Evolutionary conservation across 2,888 invertebrate species (phyloP).

Genomic region (Eristalinus sepulchralis): DNA sequence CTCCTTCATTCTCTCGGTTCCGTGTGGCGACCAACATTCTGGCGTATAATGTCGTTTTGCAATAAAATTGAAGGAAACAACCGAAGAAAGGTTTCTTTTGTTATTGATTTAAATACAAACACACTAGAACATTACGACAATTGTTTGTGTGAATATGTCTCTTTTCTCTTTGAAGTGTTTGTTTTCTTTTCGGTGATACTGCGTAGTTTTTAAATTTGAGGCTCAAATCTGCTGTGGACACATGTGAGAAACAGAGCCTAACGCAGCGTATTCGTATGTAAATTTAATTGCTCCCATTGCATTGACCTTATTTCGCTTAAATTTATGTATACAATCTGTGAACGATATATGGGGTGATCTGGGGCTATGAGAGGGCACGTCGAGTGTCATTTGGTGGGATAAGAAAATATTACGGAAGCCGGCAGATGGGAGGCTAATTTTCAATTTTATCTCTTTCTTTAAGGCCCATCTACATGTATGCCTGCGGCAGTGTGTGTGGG

Average conservation of each 20-base stretch:
- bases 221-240: slow-evolving; percentile 1
- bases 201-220: slow-evolving; percentile 39
- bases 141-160: slow-evolving; percentile 8
- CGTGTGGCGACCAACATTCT: slow-evolving; percentile 68
- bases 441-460: neutral
- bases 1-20: neutral
- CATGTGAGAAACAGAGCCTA: slow-evolving; percentile 13
- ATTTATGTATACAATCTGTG: slow-evolving; percentile 6
- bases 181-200: slow-evolving; percentile 21
- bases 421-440: neutral
- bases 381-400: neutral
- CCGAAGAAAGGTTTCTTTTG: slow-evolving; percentile 41
- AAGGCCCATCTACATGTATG: neutral
- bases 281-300: slow-evolving; percentile 64
- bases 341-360: neutral
- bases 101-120: slow-evolving; percentile 46
- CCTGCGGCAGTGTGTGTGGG: neutral
- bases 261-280: slow-evolving; percentile 38
- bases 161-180: slow-evolving; percentile 18
- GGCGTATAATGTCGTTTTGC: slow-evolving; percentile 57
- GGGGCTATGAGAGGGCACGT: neutral
- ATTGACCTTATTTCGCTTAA: slow-evolving; percentile 60
- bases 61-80: slow-evolving; percentile 45
- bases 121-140: neutral
- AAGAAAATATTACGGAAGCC: neutral